These are phyloP conservation scores for Neodiprion fabricii DNA, from an alignment of 1,140 invertebrate species.

Conservation along the genomic window DNA sequence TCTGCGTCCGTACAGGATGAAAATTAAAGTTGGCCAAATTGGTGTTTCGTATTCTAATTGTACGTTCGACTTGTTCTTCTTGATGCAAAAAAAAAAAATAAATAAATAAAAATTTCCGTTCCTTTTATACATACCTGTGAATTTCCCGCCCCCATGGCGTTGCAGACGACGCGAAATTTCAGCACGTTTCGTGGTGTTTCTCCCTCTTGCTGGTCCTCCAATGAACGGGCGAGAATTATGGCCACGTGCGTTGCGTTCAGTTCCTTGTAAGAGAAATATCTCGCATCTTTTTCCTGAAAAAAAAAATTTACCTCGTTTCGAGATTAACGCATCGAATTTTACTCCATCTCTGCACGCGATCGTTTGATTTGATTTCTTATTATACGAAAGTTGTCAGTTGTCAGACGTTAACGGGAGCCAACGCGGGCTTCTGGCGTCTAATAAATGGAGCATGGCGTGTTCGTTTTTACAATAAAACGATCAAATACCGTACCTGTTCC, in stretches of 20 bases:
- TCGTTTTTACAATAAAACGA: background rate
- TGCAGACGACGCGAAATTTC: conserved; percentile 77
- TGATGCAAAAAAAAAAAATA: too few species aligned
- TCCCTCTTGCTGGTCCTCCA: conserved; percentile 81
- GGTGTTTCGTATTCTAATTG: too few species aligned
- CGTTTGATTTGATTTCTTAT: background rate
- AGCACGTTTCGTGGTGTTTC: conserved; percentile 81
- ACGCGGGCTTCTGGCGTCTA: background rate
- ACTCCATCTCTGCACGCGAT: background rate
- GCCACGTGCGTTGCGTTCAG: conserved; percentile 77
- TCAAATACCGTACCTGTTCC: background rate
- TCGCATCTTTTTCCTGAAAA: conserved; percentile 69
- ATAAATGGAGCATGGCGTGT: background rate
- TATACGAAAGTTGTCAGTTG: conserved; percentile 7
- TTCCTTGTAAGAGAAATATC: conserved; percentile 74
- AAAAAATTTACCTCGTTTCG: conserved; percentile 19
- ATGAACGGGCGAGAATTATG: conserved; percentile 73
- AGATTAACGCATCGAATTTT: background rate
- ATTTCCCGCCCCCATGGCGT: conserved; percentile 51
- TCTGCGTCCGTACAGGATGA: too few species aligned
- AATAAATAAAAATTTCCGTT: too few species aligned
- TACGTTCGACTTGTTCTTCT: too few species aligned
- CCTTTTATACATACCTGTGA: conserved; percentile 49
- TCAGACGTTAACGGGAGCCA: background rate
- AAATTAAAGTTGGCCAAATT: too few species aligned